These are phyloP conservation scores for Sphecodes monilicornis DNA, from an alignment of 2,888 invertebrate species.

Conservation along the genomic window DNA sequence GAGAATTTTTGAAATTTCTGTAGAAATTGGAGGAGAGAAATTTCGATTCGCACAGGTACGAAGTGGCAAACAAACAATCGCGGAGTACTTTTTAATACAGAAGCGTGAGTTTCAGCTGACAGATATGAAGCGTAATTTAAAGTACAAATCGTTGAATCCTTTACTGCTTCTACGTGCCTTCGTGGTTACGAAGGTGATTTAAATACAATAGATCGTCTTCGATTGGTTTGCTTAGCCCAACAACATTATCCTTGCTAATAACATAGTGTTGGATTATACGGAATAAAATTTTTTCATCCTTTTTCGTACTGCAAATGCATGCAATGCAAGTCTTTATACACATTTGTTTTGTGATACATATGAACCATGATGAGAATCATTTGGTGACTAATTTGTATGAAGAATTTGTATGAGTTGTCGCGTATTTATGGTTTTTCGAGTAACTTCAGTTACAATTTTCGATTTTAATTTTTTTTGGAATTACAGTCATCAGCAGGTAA, in stretches of 20 bases:
- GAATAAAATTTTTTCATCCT: not conserved
- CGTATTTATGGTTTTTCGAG: no score
- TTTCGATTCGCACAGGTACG: not conserved
- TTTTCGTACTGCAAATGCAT: conserved; percentile 6
- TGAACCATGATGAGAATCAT: not conserved
- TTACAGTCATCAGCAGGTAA: not conserved
- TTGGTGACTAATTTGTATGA: not conserved
- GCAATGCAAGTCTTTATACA: not conserved
- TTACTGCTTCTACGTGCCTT: not conserved
- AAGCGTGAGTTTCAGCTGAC: conserved; percentile 22
- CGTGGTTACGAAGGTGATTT: conserved; percentile 39
- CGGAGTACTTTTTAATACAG: conserved; percentile 5
- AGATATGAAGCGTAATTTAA: conserved; percentile 41
- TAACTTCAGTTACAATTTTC: not conserved
- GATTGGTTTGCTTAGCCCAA: conserved; percentile 45
- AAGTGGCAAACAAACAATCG: not conserved
- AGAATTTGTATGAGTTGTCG: not conserved
- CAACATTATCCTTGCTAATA: conserved; percentile 34
- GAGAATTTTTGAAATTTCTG: not conserved
- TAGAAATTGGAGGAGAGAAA: not conserved
- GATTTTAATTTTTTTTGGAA: not conserved
- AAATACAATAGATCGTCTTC: conserved; percentile 56
- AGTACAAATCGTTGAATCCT: conserved; percentile 11
- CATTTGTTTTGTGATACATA: not conserved
- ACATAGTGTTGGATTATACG: conserved; percentile 11